Conservation (phyloP, 2,888 invertebrate genomes). For the Oscheius sp. region DNA sequence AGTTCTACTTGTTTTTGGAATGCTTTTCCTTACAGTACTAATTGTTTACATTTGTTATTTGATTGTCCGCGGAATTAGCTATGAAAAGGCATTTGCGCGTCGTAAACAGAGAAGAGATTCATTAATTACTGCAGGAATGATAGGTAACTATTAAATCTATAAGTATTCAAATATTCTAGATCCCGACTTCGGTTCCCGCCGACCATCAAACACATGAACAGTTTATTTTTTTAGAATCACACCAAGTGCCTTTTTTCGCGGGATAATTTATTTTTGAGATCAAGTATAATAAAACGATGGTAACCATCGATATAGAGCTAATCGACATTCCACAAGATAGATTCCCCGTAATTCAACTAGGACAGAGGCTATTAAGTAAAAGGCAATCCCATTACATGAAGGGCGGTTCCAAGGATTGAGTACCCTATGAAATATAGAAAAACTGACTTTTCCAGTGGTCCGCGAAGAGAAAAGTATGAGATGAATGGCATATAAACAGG, state of each 20-base stretch:
- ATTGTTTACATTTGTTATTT: conserved; percentile 63
- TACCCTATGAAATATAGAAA: conserved; percentile 57
- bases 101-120: conserved; percentile 55
- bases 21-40: conserved; percentile 59
- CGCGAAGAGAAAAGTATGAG: conserved; percentile 35
- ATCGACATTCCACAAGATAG: no score
- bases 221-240: neutral
- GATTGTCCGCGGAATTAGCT: conserved; percentile 58
- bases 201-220: conserved; percentile 35
- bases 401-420: conserved; percentile 56
- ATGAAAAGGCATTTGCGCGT: conserved; percentile 46
- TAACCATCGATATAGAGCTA: neutral
- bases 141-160: conserved; percentile 45
- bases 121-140: conserved; percentile 60
- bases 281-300: conserved; percentile 11
- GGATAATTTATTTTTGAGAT: conserved; percentile 25
- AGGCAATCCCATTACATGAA: conserved; percentile 64
- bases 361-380: conserved; percentile 43
- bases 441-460: conserved; percentile 29
- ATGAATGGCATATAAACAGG: conserved; percentile 53
- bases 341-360: neutral
- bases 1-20: conserved; percentile 61
- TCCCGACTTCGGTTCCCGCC: conserved; percentile 47
- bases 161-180: conserved; percentile 31
- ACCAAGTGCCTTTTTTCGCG: conserved; percentile 15